phyloP scores from a whole-genome alignment of 2,797 vertebrate genomes.

The Sebastiscus albofasciatus region DNA sequence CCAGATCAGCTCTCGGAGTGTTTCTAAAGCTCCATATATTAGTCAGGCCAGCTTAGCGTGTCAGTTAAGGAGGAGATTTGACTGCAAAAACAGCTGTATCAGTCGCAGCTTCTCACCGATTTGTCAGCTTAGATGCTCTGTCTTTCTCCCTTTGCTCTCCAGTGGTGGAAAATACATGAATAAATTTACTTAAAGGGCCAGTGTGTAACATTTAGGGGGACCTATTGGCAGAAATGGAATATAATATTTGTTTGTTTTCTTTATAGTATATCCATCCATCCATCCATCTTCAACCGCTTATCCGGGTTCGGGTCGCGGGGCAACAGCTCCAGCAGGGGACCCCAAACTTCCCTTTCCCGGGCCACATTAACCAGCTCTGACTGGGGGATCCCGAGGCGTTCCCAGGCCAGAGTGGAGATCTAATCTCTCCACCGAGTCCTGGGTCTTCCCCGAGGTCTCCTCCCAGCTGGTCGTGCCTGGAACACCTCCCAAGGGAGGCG shows the following conservation, averaged over 20 bases:
- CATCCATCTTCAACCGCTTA: too few species aligned
- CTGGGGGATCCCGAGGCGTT: too few species aligned
- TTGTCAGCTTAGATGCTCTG: background rate
- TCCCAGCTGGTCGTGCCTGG: too few species aligned
- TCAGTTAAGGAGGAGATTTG: conserved; percentile 33
- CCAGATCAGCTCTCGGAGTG: conserved; percentile 48
- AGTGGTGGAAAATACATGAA: background rate
- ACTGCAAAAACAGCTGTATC: conserved; percentile 41
- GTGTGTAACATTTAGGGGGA: background rate
- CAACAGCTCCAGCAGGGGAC: too few species aligned
- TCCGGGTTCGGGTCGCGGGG: too few species aligned
- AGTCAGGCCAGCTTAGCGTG: conserved; percentile 59
- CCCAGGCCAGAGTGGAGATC: too few species aligned
- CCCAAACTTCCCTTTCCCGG: too few species aligned
- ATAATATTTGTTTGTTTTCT: background rate
- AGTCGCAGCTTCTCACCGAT: background rate
- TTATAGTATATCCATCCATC: too few species aligned
- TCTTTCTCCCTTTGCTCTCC: background rate
- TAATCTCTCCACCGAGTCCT: too few species aligned
- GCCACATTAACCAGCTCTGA: too few species aligned
- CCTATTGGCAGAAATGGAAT: background rate
- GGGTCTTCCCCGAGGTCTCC: too few species aligned
- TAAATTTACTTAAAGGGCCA: background rate
- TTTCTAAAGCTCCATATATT: conserved; percentile 50
- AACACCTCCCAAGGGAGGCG: too few species aligned